These are phyloP conservation scores for Polyommatus iphigenia DNA, from an alignment of 2,888 invertebrate species.

Conservation along the genomic window DNA sequence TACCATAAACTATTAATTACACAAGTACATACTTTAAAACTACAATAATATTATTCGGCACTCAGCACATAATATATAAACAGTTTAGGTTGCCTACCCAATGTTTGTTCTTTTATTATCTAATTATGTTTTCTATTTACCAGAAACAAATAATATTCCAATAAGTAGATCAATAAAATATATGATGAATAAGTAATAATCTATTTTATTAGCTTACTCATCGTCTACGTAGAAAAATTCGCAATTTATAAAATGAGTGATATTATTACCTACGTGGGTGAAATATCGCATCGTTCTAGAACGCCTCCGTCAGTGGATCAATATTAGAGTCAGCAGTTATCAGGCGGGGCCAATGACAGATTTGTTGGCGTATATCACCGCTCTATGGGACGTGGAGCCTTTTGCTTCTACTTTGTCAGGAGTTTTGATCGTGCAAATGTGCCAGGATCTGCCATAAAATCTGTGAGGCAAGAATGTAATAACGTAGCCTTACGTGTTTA, in stretches of 20 bases:
- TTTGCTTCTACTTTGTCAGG: slow-evolving; percentile 34
- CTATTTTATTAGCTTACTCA: neutral
- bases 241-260: slow-evolving; percentile 8
- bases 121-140: neutral
- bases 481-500: neutral
- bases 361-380: slow-evolving; percentile 60
- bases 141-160: neutral
- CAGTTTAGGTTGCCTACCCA: too few relatives aligned
- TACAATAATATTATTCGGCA: too few relatives aligned
- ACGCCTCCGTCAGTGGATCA: slow-evolving; percentile 45
- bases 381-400: slow-evolving; percentile 49
- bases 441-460: neutral
- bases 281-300: slow-evolving; percentile 43
- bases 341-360: slow-evolving; percentile 54
- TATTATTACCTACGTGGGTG: slow-evolving; percentile 43
- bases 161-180: neutral
- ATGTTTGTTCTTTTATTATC: too few relatives aligned
- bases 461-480: neutral
- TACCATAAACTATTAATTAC: too few relatives aligned
- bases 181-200: neutral
- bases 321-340: slow-evolving; percentile 59
- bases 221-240: neutral
- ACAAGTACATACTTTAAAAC: too few relatives aligned
- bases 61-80: too few relatives aligned
- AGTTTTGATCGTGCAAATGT: slow-evolving; percentile 14